A percentile compares a stretch with the other conserved stretches of the same genome.
Conservation (phyloP, 2,113 vertebrate species). For the Galemys pyrenaicus region DNA sequence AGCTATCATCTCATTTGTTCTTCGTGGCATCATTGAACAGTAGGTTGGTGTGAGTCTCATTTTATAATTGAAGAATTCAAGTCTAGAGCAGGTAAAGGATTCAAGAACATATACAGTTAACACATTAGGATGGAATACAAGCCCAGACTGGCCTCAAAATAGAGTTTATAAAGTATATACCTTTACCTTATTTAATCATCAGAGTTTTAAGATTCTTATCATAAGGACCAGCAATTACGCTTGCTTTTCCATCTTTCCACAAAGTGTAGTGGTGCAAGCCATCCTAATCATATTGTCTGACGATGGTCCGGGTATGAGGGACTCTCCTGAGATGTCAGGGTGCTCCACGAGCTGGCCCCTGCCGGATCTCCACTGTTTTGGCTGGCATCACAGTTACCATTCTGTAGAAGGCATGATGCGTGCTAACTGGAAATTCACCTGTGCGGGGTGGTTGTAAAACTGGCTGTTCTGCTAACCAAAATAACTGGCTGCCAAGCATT, state of each 20-base stretch:
- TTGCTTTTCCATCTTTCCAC: background rate
- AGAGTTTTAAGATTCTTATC: slow-evolving; percentile 1
- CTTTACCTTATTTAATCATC: slow-evolving; percentile 28
- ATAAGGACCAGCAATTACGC: background rate
- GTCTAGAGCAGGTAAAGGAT: background rate
- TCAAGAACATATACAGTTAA: background rate
- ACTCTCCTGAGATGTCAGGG: too few species aligned
- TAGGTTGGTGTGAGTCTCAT: background rate
- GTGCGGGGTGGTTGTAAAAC: too few species aligned
- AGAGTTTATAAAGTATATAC: background rate
- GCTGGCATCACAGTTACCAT: too few species aligned
- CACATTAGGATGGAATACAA: background rate
- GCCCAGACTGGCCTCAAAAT: background rate
- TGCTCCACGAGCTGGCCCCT: too few species aligned
- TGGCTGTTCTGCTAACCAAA: too few species aligned
- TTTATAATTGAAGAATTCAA: slow-evolving; percentile 22
- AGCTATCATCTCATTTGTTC: slow-evolving; percentile 33
- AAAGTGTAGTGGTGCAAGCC: too few species aligned
- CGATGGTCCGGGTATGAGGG: too few species aligned
- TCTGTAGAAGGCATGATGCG: too few species aligned
- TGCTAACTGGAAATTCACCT: too few species aligned
- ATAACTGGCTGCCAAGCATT: too few species aligned
- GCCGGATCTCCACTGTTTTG: too few species aligned
- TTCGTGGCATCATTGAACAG: background rate
- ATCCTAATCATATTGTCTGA: too few species aligned